A percentile compares a stretch with the other conserved stretches of the same genome.
These are phyloP conservation scores for Dascyllus trimaculatus DNA, from an alignment of 2,113 vertebrate species.

Conservation along the genomic window DNA sequence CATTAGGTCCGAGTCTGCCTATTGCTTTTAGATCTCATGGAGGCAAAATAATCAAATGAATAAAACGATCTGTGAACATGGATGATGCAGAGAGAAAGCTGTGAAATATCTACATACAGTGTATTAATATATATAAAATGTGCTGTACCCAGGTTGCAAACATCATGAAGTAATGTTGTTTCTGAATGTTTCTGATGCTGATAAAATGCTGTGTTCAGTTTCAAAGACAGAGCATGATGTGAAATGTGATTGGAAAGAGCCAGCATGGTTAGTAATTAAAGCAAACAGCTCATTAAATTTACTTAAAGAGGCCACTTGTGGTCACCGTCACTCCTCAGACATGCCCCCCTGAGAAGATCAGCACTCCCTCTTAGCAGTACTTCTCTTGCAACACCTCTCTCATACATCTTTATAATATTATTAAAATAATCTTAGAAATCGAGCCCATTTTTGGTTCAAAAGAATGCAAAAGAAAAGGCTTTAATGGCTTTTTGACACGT, in stretches of 20 bases:
- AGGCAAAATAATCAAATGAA: conserved; percentile 6
- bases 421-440: conserved; percentile 12
- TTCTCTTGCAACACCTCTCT: not conserved
- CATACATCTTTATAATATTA: conserved; percentile 8
- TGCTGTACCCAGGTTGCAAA: not conserved
- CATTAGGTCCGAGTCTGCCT: not conserved
- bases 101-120: conserved; percentile 51
- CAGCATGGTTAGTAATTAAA: conserved; percentile 22
- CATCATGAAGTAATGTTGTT: conserved; percentile 1
- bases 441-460: conserved; percentile 2
- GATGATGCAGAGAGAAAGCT: not conserved
- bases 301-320: not conserved
- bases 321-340: not conserved
- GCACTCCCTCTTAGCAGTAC: not conserved
- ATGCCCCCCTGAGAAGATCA: conserved; percentile 42
- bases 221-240: conserved; percentile 10
- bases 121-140: conserved; percentile 11
- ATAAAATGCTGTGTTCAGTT: no score
- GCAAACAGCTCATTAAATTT: conserved; percentile 13
- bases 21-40: conserved; percentile 16
- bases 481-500: conserved; percentile 21
- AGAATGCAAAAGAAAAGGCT: conserved; percentile 16
- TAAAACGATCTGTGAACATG: not conserved
- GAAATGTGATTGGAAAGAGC: conserved; percentile 4
- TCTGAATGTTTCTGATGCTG: conserved; percentile 5